These are phyloP conservation scores for Tapirus indicus DNA, from an alignment of 2,797 vertebrate species.

Conservation along the genomic window DNA sequence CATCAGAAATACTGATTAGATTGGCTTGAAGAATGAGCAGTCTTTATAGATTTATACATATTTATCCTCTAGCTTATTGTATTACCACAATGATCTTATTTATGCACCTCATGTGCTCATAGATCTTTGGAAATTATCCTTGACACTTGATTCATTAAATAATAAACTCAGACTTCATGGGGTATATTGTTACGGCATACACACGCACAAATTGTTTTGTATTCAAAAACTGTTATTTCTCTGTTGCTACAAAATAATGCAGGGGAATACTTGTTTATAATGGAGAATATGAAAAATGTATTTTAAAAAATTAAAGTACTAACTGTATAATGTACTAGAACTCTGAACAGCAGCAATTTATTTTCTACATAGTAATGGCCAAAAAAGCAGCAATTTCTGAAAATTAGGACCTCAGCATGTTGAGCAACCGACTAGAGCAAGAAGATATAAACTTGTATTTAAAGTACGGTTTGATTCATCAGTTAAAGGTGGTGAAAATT, in stretches of 20 bases:
- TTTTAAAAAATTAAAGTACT: conserved; percentile 38
- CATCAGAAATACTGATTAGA: conserved; percentile 46
- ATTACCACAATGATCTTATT: conserved; percentile 5
- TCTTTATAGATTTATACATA: conserved; percentile 58
- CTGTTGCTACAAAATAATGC: conserved; percentile 28
- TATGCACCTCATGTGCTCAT: neutral
- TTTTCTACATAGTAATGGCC: neutral
- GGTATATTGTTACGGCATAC: neutral
- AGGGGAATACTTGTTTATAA: neutral
- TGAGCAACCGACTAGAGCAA: conserved; percentile 10
- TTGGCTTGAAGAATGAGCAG: neutral
- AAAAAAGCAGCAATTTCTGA: conserved; percentile 21
- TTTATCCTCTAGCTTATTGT: conserved; percentile 30
- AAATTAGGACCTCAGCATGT: conserved; percentile 46
- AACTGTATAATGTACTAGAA: neutral
- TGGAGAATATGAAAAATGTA: neutral
- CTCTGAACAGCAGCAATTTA: neutral
- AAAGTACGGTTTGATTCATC: neutral
- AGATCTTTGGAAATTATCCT: conserved; percentile 50
- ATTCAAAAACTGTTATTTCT: neutral
- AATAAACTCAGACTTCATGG: neutral
- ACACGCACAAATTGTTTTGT: neutral
- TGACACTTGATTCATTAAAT: conserved; percentile 38
- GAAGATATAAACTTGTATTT: conserved; percentile 42
- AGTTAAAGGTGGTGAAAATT: neutral